Conservation (phyloP, 1,140 invertebrate species). For the Philaenus spumarius region DNA sequence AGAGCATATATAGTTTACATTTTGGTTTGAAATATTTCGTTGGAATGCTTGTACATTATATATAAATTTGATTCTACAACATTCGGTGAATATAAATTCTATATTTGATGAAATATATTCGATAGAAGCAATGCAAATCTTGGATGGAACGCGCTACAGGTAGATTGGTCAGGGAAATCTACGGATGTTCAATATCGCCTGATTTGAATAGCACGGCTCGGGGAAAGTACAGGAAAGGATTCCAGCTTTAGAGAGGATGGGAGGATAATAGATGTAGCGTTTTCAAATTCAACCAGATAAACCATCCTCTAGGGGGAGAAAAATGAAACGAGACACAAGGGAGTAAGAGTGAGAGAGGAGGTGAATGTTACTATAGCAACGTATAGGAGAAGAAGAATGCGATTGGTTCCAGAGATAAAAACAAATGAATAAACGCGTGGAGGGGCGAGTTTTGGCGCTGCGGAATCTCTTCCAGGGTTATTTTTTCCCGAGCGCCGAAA, state of each 20-base stretch:
- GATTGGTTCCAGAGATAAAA: slow-evolving; percentile 16
- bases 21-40: too few species aligned
- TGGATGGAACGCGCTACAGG: too few species aligned
- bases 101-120: too few species aligned
- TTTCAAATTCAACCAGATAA: slow-evolving; percentile 15
- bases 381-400: slow-evolving; percentile 14
- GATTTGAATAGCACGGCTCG: slow-evolving; percentile 9
- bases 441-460: slow-evolving; percentile 10
- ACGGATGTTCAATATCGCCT: slow-evolving; percentile 13
- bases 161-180: too few species aligned
- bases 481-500: slow-evolving; percentile 10
- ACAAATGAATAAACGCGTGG: slow-evolving; percentile 15
- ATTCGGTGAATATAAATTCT: too few species aligned
- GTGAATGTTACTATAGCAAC: slow-evolving; percentile 5
- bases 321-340: slow-evolving; percentile 15
- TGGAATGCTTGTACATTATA: too few species aligned
- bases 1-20: too few species aligned
- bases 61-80: too few species aligned
- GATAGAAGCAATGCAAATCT: too few species aligned
- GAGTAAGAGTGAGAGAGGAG: slow-evolving; percentile 3
- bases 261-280: slow-evolving; percentile 14
- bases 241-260: not conserved
- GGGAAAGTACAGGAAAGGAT: not conserved
- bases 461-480: slow-evolving; percentile 8
- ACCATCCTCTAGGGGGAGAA: slow-evolving; percentile 12